Percentiles rank a stretch among this genome's conserved stretches.
phyloP scores from a whole-genome alignment of 2,797 vertebrate genomes.

The Crax fasciolata region DNA sequence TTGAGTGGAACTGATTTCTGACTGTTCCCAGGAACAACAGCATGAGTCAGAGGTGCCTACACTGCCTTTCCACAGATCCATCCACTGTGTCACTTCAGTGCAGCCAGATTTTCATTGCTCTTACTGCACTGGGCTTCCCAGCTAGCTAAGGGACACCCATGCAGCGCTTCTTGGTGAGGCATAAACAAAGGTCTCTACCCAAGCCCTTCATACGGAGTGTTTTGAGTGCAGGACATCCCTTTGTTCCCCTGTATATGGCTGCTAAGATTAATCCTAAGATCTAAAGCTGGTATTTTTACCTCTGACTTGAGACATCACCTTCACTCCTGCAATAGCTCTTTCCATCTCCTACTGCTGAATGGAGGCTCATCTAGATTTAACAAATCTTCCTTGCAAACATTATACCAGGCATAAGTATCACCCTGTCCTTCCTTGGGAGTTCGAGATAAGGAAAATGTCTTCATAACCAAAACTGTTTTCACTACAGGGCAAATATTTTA shows the following conservation, averaged over 20 bases:
- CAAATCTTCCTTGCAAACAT: not conserved
- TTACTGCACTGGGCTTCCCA: not conserved
- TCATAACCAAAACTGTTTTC: not conserved
- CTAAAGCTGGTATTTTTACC: not conserved
- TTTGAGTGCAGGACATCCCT: not conserved
- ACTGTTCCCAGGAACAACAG: not conserved
- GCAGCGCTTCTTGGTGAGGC: not conserved
- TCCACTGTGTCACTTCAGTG: not conserved
- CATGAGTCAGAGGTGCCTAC: not conserved
- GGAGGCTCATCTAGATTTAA: not conserved
- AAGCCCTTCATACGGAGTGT: not conserved
- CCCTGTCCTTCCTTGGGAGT: not conserved
- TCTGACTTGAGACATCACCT: not conserved
- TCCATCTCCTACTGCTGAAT: not conserved
- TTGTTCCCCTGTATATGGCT: fast-evolving
- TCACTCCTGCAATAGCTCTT: not conserved
- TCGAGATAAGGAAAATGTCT: not conserved
- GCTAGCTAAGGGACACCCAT: not conserved
- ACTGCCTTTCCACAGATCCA: not conserved
- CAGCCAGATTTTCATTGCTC: not conserved
- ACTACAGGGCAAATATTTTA: not conserved
- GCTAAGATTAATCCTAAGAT: not conserved
- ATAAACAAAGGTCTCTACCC: not conserved
- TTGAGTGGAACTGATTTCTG: not conserved
- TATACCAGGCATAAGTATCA: not conserved